Evolutionary conservation across 2,113 vertebrate species (phyloP).

Genomic region (Phrynocephalus versicolor): DNA sequence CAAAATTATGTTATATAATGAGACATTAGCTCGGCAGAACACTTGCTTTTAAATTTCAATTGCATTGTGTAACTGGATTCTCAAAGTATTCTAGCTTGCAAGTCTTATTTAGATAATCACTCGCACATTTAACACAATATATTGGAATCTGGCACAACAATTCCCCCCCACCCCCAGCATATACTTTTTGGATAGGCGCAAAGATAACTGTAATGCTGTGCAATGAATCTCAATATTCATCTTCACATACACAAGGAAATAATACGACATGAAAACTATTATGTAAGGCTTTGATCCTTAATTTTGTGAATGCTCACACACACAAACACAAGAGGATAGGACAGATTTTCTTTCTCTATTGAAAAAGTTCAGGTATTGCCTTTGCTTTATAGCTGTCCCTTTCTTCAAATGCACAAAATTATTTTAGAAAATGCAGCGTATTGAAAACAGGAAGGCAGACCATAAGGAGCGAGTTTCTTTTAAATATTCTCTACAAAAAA

Average conservation of each 20-base stretch:
- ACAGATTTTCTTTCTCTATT: not conserved
- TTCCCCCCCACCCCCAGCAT: not conserved
- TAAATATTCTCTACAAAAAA: not conserved
- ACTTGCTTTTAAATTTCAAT: not conserved
- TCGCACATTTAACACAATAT: not conserved
- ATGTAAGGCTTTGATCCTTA: not conserved
- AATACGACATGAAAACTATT: constrained; percentile 22
- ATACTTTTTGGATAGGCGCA: not conserved
- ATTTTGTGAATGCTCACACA: constrained; percentile 6
- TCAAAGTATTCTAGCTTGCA: constrained; percentile 36
- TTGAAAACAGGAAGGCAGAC: not conserved
- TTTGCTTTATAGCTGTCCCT: not conserved
- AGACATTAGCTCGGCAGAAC: constrained; percentile 14
- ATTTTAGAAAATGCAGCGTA: not conserved
- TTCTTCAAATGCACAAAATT: not conserved
- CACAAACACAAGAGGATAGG: not conserved
- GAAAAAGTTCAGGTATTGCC: not conserved
- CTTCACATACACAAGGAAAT: not conserved
- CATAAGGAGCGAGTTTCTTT: not conserved
- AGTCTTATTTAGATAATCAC: constrained; percentile 28
- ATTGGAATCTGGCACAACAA: not conserved
- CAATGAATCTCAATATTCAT: not conserved
- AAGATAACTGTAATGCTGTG: not conserved
- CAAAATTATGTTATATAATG: not conserved
- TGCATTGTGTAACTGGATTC: not conserved